Percentiles rank a stretch among this genome's conserved stretches.
Conservation (phyloP, 2,888 invertebrate species). For the Melinaea marsaeus region DNA sequence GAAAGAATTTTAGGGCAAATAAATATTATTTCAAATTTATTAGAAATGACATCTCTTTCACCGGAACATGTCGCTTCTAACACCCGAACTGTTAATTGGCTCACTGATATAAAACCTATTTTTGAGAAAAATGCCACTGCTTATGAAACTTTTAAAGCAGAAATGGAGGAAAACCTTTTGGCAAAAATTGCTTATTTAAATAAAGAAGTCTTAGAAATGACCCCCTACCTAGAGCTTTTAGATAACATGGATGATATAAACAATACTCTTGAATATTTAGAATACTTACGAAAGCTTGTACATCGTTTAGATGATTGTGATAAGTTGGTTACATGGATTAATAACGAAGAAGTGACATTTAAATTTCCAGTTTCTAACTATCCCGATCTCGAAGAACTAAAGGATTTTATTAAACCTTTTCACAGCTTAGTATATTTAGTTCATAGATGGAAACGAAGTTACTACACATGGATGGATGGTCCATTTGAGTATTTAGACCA, state of each 20-base stretch:
- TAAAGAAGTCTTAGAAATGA: slow-evolving; percentile 82
- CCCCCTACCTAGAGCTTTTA: slow-evolving; percentile 85
- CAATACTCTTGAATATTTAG: slow-evolving; percentile 87
- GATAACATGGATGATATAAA: slow-evolving; percentile 90
- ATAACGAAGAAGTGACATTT: slow-evolving; percentile 91
- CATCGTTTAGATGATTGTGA: slow-evolving; percentile 86
- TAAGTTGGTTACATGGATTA: slow-evolving; percentile 89
- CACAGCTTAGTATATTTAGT: slow-evolving; percentile 82
- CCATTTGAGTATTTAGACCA: slow-evolving; percentile 92
- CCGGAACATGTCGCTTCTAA: slow-evolving; percentile 88
- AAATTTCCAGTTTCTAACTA: slow-evolving; percentile 88
- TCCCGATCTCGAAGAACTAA: slow-evolving; percentile 87
- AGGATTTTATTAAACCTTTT: slow-evolving; percentile 83
- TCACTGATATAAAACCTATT: slow-evolving; percentile 86
- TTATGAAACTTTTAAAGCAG: slow-evolving; percentile 88
- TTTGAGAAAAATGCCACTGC: slow-evolving; percentile 88
- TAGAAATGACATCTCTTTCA: slow-evolving; percentile 86
- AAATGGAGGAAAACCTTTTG: slow-evolving; percentile 89
- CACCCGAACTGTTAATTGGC: slow-evolving; percentile 90
- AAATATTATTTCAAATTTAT: slow-evolving; percentile 81
- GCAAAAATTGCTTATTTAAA: slow-evolving; percentile 83
- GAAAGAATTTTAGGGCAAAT: slow-evolving; percentile 84
- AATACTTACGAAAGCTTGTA: slow-evolving; percentile 85
- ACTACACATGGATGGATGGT: slow-evolving; percentile 94
- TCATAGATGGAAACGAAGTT: slow-evolving; percentile 86